phyloP scores from a whole-genome alignment of 2,113 vertebrate genomes.

The Dascyllus trimaculatus region DNA sequence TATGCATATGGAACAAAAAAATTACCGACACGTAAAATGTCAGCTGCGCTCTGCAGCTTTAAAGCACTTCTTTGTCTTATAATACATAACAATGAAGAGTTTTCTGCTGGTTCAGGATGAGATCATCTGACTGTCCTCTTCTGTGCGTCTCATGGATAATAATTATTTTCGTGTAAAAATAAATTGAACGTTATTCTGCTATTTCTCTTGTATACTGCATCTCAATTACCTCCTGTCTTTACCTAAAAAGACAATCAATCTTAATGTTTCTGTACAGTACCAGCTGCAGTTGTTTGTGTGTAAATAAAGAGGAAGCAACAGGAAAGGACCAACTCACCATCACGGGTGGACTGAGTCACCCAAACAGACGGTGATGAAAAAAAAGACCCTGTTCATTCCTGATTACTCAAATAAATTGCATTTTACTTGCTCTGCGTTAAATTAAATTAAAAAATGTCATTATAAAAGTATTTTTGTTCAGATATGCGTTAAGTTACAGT shows the following conservation, averaged over 20 bases:
- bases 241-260: neutral
- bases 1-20: slow-evolving; percentile 37
- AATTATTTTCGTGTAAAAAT: slow-evolving; percentile 8
- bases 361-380: slow-evolving; percentile 16
- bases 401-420: slow-evolving; percentile 39
- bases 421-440: slow-evolving; percentile 30
- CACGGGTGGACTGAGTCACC: slow-evolving; percentile 1
- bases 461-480: slow-evolving; percentile 37
- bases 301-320: slow-evolving; percentile 55
- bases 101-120: slow-evolving; percentile 36
- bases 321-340: slow-evolving; percentile 18
- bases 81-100: slow-evolving; percentile 9
- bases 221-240: slow-evolving; percentile 16
- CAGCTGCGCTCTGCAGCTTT: slow-evolving; percentile 11
- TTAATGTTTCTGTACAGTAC: slow-evolving; percentile 68
- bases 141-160: slow-evolving; percentile 40
- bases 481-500: slow-evolving; percentile 30
- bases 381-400: slow-evolving; percentile 45
- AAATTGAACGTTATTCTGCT: neutral
- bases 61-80: slow-evolving; percentile 14
- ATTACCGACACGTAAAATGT: slow-evolving; percentile 17
- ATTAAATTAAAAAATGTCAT: slow-evolving; percentile 22
- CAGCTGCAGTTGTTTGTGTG: slow-evolving; percentile 65
- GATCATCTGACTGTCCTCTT: slow-evolving; percentile 20
- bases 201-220: neutral